Conservation (phyloP, 2,888 invertebrate genomes). For the Cantharis rustica region DNA sequence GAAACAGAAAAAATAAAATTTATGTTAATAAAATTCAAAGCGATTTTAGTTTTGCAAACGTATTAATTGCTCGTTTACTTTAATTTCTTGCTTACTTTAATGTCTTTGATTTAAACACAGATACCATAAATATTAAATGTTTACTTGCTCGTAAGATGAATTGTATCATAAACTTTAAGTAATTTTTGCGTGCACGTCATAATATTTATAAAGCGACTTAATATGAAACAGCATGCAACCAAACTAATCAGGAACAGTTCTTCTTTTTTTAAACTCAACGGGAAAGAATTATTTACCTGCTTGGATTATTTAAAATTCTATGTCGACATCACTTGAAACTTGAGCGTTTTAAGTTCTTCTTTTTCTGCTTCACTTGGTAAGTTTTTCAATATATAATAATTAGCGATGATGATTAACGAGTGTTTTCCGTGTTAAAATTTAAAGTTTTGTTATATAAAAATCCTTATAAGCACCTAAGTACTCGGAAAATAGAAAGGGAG, state of each 20-base stretch:
- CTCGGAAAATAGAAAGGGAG: background rate
- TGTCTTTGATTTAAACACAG: slow-evolving; percentile 7
- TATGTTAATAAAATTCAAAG: background rate
- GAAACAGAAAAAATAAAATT: background rate
- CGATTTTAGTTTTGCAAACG: background rate
- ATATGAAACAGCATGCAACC: slow-evolving; percentile 20
- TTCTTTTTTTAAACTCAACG: slow-evolving; percentile 8
- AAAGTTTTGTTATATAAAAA: slow-evolving; percentile 19
- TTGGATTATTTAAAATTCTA: background rate
- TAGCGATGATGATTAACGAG: slow-evolving; percentile 26
- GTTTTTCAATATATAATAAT: slow-evolving; percentile 15
- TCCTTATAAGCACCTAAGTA: background rate
- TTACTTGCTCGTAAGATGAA: slow-evolving; percentile 1
- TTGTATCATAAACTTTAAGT: slow-evolving; percentile 13
- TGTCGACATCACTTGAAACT: background rate
- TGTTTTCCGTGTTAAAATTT: slow-evolving; percentile 19
- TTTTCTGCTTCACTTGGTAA: background rate
- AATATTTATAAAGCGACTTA: slow-evolving; percentile 24
- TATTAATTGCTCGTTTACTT: background rate
- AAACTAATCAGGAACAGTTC: slow-evolving; percentile 13
- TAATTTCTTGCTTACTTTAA: background rate
- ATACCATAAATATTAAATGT: slow-evolving; percentile 15
- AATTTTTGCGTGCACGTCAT: slow-evolving; percentile 25
- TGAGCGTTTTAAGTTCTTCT: background rate
- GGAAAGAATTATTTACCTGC: slow-evolving; percentile 8